Percentiles rank a stretch among this genome's conserved stretches.
Evolutionary conservation across 2,888 invertebrate species (phyloP).

Genomic region (Pterostichus madidus): DNA sequence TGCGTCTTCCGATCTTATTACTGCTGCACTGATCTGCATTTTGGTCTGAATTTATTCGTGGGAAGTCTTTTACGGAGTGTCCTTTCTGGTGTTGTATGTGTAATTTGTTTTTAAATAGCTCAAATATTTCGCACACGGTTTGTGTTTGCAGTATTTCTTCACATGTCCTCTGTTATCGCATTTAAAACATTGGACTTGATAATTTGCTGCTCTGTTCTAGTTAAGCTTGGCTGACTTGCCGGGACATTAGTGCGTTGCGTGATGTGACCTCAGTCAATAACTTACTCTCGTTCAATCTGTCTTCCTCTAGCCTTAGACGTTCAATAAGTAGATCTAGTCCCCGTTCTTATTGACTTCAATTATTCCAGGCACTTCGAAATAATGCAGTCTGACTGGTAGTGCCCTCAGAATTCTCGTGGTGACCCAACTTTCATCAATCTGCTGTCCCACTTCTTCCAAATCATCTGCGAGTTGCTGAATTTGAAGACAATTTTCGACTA

Average conservation of each 20-base stretch:
- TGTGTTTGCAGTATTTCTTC: no score
- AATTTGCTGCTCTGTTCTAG: no score
- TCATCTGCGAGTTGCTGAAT: conserved; percentile 61
- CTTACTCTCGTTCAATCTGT: conserved; percentile 24
- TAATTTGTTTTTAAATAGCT: conserved; percentile 58
- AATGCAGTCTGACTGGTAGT: conserved; percentile 53
- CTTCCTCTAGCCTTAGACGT: conserved; percentile 54
- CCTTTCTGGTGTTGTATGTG: conserved; percentile 61
- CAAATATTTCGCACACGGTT: conserved; percentile 60
- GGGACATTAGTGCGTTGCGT: conserved; percentile 27
- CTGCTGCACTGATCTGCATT: no score
- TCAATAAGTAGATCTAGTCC: conserved; percentile 55
- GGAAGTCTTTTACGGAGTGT: conserved; percentile 64
- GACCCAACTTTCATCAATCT: conserved; percentile 64
- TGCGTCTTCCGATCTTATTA: background rate
- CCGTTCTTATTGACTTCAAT: conserved; percentile 28
- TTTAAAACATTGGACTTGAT: no score
- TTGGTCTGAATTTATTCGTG: background rate
- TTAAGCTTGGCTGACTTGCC: no score
- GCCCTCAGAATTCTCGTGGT: conserved; percentile 65
- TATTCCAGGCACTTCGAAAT: conserved; percentile 54
- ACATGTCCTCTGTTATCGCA: no score
- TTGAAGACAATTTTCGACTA: conserved; percentile 66
- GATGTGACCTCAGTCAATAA: no score
- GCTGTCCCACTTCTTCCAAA: conserved; percentile 58